Conservation (phyloP, 2,888 invertebrate genomes). For the Perizoma flavofasciatum region DNA sequence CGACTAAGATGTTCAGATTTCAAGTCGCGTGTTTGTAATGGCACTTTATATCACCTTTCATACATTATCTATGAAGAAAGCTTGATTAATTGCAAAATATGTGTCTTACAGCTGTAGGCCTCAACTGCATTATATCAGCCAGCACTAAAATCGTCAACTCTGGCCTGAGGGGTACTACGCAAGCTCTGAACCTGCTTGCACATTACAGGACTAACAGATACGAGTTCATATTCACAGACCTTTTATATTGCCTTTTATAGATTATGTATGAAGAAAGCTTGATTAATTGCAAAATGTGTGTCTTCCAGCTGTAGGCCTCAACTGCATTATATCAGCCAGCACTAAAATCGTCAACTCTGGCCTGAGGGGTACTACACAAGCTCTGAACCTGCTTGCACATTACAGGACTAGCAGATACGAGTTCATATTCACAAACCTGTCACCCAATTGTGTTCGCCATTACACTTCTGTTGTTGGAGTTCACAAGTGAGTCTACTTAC, state of each 20-base stretch:
- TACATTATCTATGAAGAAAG: no score
- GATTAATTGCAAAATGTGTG: conserved; percentile 1
- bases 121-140: conserved; percentile 91
- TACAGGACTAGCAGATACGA: conserved; percentile 94
- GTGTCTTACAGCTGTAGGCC: conserved; percentile 91
- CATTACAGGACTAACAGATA: conserved; percentile 92
- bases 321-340: conserved; percentile 91
- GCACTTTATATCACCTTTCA: no score
- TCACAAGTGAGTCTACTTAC: conserved; percentile 87
- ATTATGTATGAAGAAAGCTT: no score
- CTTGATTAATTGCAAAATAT: not conserved
- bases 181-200: conserved; percentile 94
- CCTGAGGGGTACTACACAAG: conserved; percentile 91
- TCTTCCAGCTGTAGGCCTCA: conserved; percentile 93
- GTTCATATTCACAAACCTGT: conserved; percentile 97
- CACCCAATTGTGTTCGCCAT: conserved; percentile 91
- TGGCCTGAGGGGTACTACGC: conserved; percentile 92
- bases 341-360: conserved; percentile 95
- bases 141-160: conserved; percentile 94
- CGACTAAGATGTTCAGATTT: no score
- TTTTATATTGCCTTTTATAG: no score
- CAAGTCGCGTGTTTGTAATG: no score
- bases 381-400: conserved; percentile 93
- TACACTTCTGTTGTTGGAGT: conserved; percentile 96
- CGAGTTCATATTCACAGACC: conserved; percentile 98